Conservation (phyloP, 2,888 invertebrate genomes). For the Abrostola tripartita region DNA sequence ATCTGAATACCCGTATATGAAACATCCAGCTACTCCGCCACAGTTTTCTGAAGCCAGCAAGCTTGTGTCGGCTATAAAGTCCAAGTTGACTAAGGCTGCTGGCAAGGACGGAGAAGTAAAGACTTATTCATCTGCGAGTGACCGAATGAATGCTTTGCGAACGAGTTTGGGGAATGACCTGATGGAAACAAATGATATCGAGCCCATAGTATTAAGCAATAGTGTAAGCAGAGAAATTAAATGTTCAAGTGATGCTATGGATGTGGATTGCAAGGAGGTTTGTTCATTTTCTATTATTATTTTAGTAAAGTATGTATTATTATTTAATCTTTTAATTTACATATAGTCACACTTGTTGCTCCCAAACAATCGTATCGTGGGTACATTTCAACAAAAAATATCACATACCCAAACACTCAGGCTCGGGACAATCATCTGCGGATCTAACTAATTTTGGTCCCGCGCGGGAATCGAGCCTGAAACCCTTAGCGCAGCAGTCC, state of each 20-base stretch:
- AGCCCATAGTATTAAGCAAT: slow-evolving; percentile 45
- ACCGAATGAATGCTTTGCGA: slow-evolving; percentile 71
- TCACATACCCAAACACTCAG: too few relatives aligned
- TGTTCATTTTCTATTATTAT: slow-evolving; percentile 41
- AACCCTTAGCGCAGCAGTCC: too few relatives aligned
- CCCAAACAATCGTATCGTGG: too few relatives aligned
- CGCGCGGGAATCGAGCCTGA: too few relatives aligned
- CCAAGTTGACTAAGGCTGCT: slow-evolving; percentile 73
- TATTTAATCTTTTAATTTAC: slow-evolving; percentile 8
- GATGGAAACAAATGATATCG: slow-evolving; percentile 55
- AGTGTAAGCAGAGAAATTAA: slow-evolving; percentile 48
- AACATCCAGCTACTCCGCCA: slow-evolving; percentile 82
- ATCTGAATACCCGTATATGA: slow-evolving; percentile 80
- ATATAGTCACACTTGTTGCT: background rate
- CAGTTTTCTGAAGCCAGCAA: slow-evolving; percentile 84
- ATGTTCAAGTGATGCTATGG: slow-evolving; percentile 72
- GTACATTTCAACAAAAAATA: too few relatives aligned
- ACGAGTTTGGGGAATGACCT: slow-evolving; percentile 67
- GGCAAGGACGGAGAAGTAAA: slow-evolving; percentile 61
- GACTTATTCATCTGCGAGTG: slow-evolving; percentile 68
- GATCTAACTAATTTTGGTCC: too few relatives aligned
- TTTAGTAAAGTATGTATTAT: too few relatives aligned
- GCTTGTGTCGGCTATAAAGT: slow-evolving; percentile 82
- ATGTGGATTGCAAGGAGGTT: slow-evolving; percentile 78
- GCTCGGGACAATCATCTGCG: too few relatives aligned